Evolutionary conservation across 2,888 invertebrate species (phyloP), one percentile per base, ranked within the genome.

Genomic region (Deilephila elpenor): DNA sequence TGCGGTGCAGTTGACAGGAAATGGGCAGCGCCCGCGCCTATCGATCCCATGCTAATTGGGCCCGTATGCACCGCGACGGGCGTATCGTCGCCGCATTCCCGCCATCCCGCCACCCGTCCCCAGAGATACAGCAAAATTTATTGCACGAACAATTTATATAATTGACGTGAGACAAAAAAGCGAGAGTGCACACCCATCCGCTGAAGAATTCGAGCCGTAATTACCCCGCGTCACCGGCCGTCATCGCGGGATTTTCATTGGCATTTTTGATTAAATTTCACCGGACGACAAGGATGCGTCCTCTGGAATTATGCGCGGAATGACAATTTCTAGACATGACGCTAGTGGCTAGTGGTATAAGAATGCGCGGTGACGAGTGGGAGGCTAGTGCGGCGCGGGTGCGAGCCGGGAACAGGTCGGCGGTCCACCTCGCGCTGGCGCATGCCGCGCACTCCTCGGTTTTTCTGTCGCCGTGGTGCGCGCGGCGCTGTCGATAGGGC

Each of bases 11-110:
- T 83, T 89, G 93, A 92, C 93, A 89, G 87, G 82, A 89, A 93
- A 93, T 93, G 91, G 89, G 87, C 89, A 91, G 92, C 93, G 89
- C 84, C 85, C 87, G 89, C 86, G 90, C 90, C 93, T 92, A 93
- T 94, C 94, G 93, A 93, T 92, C 89, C 92, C 94, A 92, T 93
- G 92, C 95, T 95, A 94, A 95, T 95, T 95, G 95, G 94, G 86
- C 88, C 84, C 87, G 88, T 81, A 83, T 83, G 88, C 82, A 83
- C 83, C 86, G 84, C 87, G 87, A 85, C 86, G 85, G 84, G 85
- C 89, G 89, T 91, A 91, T 91, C 90, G 86, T 83, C 86, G 83
- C 85, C 83, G 89, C 90, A 89, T 89, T 90, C 90, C 88, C 89
- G 83, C 87, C 87, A 82, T 82, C 86, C 88, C 84, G 81, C 86